Conservation (phyloP, 2,797 vertebrate species). For the Delichon dasypus region DNA sequence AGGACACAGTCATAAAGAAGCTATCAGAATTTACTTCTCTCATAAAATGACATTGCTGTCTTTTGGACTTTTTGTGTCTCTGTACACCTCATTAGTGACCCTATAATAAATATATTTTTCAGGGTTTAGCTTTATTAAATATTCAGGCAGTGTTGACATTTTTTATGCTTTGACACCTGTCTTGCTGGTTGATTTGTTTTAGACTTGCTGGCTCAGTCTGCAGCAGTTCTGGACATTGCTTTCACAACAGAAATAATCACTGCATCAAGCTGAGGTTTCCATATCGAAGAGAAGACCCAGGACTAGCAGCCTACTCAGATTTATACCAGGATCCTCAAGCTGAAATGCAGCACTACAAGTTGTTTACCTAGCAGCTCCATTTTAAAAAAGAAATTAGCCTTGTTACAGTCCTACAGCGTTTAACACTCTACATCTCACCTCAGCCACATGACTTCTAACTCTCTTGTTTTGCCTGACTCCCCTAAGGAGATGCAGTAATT, state of each 20-base stretch:
- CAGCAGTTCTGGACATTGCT: neutral
- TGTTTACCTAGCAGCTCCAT: constrained; percentile 28
- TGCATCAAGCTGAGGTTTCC: constrained; percentile 13
- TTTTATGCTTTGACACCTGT: neutral
- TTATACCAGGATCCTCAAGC: constrained; percentile 2
- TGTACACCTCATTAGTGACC: neutral
- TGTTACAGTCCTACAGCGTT: neutral
- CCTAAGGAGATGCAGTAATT: constrained; percentile 77
- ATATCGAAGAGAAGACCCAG: neutral
- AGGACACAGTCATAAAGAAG: neutral
- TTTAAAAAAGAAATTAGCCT: constrained; percentile 46
- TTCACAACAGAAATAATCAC: constrained; percentile 22
- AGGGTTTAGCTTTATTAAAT: neutral
- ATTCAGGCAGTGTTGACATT: neutral
- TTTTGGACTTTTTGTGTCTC: neutral
- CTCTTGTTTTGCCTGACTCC: constrained; percentile 53
- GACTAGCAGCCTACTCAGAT: neutral
- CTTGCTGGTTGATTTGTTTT: neutral
- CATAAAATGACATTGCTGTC: neutral
- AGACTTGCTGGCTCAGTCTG: neutral
- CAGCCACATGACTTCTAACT: constrained; percentile 25
- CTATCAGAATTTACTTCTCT: neutral
- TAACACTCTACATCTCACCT: constrained; percentile 37
- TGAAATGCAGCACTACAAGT: constrained; percentile 7
- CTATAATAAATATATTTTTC: neutral